A percentile compares a stretch with the other conserved stretches of the same genome.
Conservation (phyloP, 2,113 vertebrate genomes). For the Willisornis vidua region DNA sequence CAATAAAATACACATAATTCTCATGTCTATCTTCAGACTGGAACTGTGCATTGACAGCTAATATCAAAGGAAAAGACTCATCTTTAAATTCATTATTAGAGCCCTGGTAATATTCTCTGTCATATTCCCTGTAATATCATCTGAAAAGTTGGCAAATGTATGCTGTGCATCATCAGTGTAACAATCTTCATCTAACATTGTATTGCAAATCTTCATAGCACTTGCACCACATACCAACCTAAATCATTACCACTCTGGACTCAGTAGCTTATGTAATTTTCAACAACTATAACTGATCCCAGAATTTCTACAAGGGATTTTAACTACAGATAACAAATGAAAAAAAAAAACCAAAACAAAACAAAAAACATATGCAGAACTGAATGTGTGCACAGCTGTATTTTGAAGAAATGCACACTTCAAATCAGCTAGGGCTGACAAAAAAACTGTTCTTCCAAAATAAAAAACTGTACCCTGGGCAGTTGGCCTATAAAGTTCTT, state of each 20-base stretch:
- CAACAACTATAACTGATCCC: not conserved
- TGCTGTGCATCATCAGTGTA: not conserved
- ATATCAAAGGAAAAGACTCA: not conserved
- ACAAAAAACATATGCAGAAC: not conserved
- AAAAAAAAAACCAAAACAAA: not conserved
- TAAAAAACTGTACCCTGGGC: not conserved
- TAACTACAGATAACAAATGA: not conserved
- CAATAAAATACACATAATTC: not conserved
- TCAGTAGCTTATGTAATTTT: not conserved
- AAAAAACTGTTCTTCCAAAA: not conserved
- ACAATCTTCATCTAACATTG: not conserved
- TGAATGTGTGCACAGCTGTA: fast-evolving
- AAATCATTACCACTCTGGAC: not conserved
- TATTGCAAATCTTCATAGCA: not conserved
- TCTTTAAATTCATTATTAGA: not conserved
- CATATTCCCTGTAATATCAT: too few relatives aligned
- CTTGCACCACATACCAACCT: not conserved
- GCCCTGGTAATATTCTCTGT: not conserved
- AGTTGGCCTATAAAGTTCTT: not conserved
- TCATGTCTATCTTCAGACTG: not conserved
- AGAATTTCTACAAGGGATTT: not conserved
- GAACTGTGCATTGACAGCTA: not conserved
- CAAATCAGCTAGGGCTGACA: not conserved
- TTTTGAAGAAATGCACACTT: not conserved
- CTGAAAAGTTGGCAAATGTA: not conserved